Base-by-base conservation (phyloP, 2,113 vertebrate species). In the Uropsilus gracilis region DNA sequence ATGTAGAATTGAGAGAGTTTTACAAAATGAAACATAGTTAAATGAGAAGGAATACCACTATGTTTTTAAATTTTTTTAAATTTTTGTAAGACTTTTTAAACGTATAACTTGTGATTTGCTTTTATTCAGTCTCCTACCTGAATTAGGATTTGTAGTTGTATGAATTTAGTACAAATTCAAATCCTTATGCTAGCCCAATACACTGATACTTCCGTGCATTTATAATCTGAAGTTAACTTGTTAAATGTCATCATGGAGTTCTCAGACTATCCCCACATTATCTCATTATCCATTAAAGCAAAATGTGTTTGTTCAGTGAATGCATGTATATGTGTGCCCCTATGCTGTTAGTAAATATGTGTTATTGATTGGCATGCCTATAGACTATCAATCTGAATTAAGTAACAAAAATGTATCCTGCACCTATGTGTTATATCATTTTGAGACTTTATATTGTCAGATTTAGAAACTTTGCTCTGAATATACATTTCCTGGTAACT, bases 401-500 rank as follows among this genome's bases (percentile, higher is more conserved):
- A 2, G 0, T 42, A 68, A 57, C 6, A 81, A 76, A 69, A 66
- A 72, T 20, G 5, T 2, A 73, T 42, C 9, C 34, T 17, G 11
- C 5, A 69, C 16, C 13, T 68, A 57, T 1, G 8, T n/a, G 64
- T 12, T 66, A 26, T 20, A 71, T 42, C 8, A 76, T 53, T 84
- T 83, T 86, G 46, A 73, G 32, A 78, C 17, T 93, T 82, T 46
- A 48, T 22, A 59, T 24, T 57, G 77, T 77, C 44, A 24, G 7
- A 8, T 26, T 72, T 28, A 73, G 61, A 89, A 93, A 64, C 5
- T 76, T 44, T 30, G 5, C 61, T 80, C 7, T 66, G 68, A 22
- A 6, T 71, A 71, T 50, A 44, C 2, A 53, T 39, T 88, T 92
- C 28, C n/a, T 63, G 0, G 26, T 68, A 86, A 39, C 30, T 64